Conservation (phyloP, 1,140 invertebrate genomes). For the Cotesia chilonis region DNA sequence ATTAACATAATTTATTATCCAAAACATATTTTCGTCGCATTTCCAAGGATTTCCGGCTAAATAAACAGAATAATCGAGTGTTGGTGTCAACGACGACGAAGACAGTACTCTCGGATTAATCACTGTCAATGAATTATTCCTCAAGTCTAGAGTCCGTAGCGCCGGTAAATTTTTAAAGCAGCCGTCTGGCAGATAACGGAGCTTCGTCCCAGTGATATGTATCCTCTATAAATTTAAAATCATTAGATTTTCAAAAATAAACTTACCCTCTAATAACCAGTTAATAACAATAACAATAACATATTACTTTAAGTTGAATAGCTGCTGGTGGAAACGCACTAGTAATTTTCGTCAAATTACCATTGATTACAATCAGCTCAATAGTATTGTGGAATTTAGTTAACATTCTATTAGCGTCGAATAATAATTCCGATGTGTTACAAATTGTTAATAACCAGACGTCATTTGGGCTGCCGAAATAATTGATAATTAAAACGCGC, state of each 20-base stretch:
- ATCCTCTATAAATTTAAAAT: conserved; percentile 49
- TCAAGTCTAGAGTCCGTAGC: conserved; percentile 60
- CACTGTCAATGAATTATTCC: conserved; percentile 62
- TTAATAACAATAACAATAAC: conserved; percentile 18
- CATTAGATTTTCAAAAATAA: conserved; percentile 10
- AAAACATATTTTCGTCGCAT: conserved; percentile 67
- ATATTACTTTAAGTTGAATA: conserved; percentile 50
- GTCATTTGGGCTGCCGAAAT: too few species aligned
- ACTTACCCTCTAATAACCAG: not conserved
- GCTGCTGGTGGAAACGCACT: conserved; percentile 57
- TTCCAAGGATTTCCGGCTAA: conserved; percentile 69
- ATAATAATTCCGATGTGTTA: too few species aligned
- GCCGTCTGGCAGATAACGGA: conserved; percentile 52
- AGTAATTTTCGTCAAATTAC: conserved; percentile 54
- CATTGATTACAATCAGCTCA: conserved; percentile 55
- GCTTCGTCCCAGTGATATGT: conserved; percentile 61
- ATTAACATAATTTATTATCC: conserved; percentile 63
- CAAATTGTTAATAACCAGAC: too few species aligned
- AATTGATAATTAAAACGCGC: too few species aligned
- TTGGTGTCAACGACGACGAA: conserved; percentile 46
- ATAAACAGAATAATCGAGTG: conserved; percentile 45
- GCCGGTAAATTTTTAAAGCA: conserved; percentile 56
- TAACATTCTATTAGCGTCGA: too few species aligned
- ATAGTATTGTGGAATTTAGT: too few species aligned
- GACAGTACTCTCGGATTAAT: conserved; percentile 55